These are phyloP conservation scores for Harpagoxenus sublaevis DNA, from an alignment of 2,888 invertebrate species.

Conservation along the genomic window DNA sequence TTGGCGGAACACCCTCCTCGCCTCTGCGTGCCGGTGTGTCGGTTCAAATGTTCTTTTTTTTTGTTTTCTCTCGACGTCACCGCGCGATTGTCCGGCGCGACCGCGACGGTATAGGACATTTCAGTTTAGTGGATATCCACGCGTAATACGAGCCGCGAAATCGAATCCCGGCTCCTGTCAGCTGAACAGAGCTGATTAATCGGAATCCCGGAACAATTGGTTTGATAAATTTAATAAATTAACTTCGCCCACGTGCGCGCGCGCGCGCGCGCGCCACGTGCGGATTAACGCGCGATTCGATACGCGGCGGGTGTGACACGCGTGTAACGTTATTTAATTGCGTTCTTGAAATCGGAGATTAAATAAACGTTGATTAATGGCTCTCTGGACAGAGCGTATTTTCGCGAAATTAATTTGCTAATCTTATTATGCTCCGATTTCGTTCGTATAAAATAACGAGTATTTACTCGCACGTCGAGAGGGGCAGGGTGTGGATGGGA, in stretches of 20 bases:
- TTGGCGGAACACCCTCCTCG: no score
- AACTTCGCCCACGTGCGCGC: neutral
- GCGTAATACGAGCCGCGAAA: neutral
- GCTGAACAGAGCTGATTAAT: neutral
- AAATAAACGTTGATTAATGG: neutral
- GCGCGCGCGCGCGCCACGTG: neutral
- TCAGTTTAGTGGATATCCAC: no score
- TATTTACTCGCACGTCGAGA: neutral
- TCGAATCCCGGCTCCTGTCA: neutral
- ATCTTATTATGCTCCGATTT: slow-evolving; percentile 16
- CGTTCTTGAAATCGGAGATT: slow-evolving; percentile 2
- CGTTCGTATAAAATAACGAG: neutral
- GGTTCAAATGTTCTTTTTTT: neutral
- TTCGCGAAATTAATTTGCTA: neutral
- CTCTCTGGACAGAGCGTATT: neutral
- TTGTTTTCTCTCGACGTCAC: neutral
- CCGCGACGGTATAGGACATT: neutral
- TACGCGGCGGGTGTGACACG: neutral
- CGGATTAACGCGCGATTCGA: neutral
- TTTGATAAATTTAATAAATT: slow-evolving; percentile 13
- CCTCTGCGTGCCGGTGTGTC: no score
- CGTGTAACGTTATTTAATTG: neutral
- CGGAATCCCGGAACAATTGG: neutral
- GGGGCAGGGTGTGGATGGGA: no score
- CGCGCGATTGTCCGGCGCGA: neutral